Conservation (phyloP, 1,140 invertebrate species). For the Bursaphelenchus mucronatus region DNA sequence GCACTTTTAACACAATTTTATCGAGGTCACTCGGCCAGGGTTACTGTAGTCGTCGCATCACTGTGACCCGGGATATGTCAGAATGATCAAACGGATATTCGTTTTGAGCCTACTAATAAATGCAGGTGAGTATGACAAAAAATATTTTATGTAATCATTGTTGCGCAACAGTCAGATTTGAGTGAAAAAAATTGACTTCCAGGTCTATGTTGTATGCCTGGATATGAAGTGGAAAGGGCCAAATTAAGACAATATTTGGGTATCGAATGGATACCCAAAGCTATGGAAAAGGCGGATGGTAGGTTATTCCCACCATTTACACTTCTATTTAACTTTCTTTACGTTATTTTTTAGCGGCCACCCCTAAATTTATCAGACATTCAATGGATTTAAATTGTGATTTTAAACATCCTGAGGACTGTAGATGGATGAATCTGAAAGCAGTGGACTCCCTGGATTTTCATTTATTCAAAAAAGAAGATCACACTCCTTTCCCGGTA, state of each 20-base stretch:
- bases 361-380: conserved; percentile 37
- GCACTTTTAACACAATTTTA: no score
- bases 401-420: conserved; percentile 46
- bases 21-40: no score
- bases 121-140: no score
- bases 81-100: no score
- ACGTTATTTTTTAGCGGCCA: conserved; percentile 33
- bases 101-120: no score
- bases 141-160: no score
- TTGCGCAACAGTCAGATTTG: no score
- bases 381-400: conserved; percentile 55
- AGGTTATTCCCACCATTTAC: not conserved
- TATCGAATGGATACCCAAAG: conserved; percentile 39
- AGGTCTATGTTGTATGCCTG: conserved; percentile 30
- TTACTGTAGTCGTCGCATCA: no score
- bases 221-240: conserved; percentile 41
- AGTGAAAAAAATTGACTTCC: no score
- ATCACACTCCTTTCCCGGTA: conserved; percentile 52
- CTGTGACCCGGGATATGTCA: no score
- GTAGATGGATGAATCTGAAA: conserved; percentile 51
- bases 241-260: conserved; percentile 40
- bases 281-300: conserved; percentile 38
- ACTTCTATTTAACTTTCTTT: not conserved
- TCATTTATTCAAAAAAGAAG: conserved; percentile 53
- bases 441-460: conserved; percentile 51